A percentile compares a stretch with the other conserved stretches of the same genome.
These are phyloP conservation scores for Periplaneta americana DNA, from an alignment of 1,140 invertebrate species.

Conservation along the genomic window DNA sequence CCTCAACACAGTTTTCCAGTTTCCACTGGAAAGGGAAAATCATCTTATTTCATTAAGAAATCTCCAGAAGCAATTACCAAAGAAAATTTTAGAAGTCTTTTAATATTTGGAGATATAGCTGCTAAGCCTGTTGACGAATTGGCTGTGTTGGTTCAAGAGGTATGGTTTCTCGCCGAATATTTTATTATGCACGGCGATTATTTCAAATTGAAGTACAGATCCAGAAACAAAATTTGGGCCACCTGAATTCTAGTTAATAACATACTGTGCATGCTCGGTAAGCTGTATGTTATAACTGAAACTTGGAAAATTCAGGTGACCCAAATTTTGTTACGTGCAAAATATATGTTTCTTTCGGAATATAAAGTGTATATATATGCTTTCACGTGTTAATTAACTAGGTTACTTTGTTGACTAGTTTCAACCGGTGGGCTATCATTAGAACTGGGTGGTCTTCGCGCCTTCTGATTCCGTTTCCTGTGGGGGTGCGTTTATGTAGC, in stretches of 20 bases:
- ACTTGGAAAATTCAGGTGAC: no score
- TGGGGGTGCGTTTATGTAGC: no score
- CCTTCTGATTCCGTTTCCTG: no score
- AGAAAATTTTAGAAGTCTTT: slow-evolving; percentile 48
- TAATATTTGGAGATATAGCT: slow-evolving; percentile 77
- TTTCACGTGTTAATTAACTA: no score
- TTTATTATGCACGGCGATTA: neutral
- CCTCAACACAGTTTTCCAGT: slow-evolving; percentile 37
- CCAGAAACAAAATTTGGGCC: no score
- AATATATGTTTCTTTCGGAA: neutral
- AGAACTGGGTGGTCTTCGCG: no score
- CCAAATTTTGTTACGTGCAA: neutral
- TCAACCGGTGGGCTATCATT: no score
- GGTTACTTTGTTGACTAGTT: no score
- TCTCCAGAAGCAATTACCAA: slow-evolving; percentile 44
- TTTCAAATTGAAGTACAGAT: neutral
- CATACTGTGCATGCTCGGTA: neutral
- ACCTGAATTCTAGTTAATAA: no score
- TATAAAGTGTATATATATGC: no score
- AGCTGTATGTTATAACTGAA: no score
- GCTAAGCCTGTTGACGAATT: slow-evolving; percentile 73
- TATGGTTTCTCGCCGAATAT: slow-evolving; percentile 31
- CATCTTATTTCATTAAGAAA: slow-evolving; percentile 61
- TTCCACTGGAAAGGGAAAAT: slow-evolving; percentile 44
- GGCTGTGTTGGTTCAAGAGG: slow-evolving; percentile 70